Base-by-base conservation (phyloP, 1,140 invertebrate genomes). In the Saccostrea glomerata region DNA sequence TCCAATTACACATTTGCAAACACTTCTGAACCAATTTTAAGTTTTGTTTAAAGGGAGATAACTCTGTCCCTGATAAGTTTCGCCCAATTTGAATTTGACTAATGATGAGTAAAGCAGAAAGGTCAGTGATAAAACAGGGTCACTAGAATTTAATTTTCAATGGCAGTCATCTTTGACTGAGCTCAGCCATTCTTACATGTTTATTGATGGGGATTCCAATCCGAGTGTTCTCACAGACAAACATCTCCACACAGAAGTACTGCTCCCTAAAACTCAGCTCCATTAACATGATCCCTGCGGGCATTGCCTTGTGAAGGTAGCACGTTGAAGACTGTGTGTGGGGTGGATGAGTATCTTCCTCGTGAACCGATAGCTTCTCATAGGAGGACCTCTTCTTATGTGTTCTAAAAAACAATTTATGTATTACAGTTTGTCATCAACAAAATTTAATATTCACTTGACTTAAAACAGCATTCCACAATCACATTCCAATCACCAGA, bases 221-320 rank as follows among this genome's bases (percentile, higher is more conserved):
- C 58, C 97, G 95, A 86, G 95, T 96, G 83, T 96, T 96, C 92
- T 98, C 97, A 89, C 97, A 96, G 1, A 96, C 96, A 94, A 96
- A 96, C 58, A 98, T 93, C 94, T 97, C 97, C 0, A 96, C 96
- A 90, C 96, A 96, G 92, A 98, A 97, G 94, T 97, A 98, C 58
- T 97, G 97, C 89, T 97, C 96, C 15, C 95, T 94, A 89, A 98
- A 95, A 82, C 96, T 96, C 55, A 98, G 95, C 93, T 97, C 97
- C 92, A 97, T 87, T 96, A 97, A 82, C 96, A 97, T 90, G 88
- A 96, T 94, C 6, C 95, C 95, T 58, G 94, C 95, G 2, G 97
- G 94, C 92, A 97, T 95, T 11, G 96, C 96, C 93, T 97, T 97
- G 93, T 97, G 97, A 4, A 97, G 95, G 93, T 96, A 83, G 1